These are phyloP conservation scores for Anser cygnoides DNA, from an alignment of 2,113 vertebrate species.

Conservation along the genomic window DNA sequence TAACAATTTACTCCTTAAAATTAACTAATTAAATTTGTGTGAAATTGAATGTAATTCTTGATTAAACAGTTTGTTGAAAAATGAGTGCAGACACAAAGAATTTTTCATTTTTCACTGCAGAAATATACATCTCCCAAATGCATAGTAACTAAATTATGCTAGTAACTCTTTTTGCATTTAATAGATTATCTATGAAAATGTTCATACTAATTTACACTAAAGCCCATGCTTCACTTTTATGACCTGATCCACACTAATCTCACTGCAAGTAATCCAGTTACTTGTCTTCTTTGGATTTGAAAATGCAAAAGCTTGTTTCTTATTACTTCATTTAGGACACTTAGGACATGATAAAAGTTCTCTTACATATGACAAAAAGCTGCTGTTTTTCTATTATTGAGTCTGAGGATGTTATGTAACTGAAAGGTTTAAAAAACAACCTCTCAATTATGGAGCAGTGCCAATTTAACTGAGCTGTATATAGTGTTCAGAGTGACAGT, in stretches of 20 bases:
- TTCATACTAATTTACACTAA: not conserved
- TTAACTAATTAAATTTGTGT: too few species aligned
- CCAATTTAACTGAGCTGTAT: not conserved
- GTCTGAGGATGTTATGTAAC: not conserved
- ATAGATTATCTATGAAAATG: not conserved
- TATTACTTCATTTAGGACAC: constrained; percentile 35
- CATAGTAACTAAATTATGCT: not conserved
- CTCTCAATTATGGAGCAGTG: not conserved
- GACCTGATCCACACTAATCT: constrained; percentile 9
- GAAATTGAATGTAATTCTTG: not conserved
- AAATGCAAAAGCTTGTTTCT: constrained; percentile 1
- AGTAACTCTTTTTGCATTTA: not conserved
- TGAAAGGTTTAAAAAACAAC: not conserved
- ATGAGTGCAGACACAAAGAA: not conserved
- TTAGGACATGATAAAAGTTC: not conserved
- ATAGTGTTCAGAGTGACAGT: not conserved
- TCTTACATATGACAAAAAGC: not conserved
- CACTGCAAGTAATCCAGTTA: constrained; percentile 19
- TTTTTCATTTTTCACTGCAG: not conserved
- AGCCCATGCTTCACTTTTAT: not conserved
- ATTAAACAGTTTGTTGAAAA: not conserved
- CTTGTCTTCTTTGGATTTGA: constrained; percentile 8
- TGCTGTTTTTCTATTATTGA: constrained; percentile 10
- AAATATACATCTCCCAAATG: not conserved
- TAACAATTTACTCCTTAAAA: not conserved